Evolutionary conservation across 2,113 vertebrate genomes (phyloP).

Genomic region (Python bivittatus): DNA sequence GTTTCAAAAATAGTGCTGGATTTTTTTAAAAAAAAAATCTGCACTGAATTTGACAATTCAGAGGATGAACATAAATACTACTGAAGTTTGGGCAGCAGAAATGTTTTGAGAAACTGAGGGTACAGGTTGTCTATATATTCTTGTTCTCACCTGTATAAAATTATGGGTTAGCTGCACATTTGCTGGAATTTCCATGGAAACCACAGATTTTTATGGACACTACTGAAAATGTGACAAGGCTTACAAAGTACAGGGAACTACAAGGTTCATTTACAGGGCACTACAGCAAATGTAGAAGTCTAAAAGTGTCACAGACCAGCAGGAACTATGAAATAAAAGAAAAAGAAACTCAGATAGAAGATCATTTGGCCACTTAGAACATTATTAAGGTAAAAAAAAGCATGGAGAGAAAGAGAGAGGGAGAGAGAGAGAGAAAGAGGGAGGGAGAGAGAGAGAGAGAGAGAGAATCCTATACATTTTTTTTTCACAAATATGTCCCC

Average conservation of each 20-base stretch:
- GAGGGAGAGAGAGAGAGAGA: background rate
- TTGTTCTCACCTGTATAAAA: background rate
- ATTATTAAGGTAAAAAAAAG: background rate
- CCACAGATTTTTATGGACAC: background rate
- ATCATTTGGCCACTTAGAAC: background rate
- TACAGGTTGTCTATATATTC: background rate
- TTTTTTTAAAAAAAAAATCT: background rate
- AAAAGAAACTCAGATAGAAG: background rate
- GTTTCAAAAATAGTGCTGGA: background rate
- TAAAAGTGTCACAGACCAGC: background rate
- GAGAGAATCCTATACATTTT: background rate
- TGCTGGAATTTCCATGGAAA: conserved; percentile 3
- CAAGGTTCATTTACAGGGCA: background rate
- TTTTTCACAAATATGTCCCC: background rate
- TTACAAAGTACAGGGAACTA: background rate
- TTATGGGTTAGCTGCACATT: background rate
- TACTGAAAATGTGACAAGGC: background rate
- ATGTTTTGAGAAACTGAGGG: background rate
- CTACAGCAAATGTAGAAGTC: background rate
- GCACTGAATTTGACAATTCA: background rate
- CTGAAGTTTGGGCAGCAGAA: background rate
- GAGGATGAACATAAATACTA: background rate
- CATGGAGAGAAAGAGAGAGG: background rate
- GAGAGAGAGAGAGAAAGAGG: too few species aligned
- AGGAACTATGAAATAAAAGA: background rate